Evolutionary conservation across 1,140 invertebrate genomes (phyloP).

Genomic region (Hypothenemus hampei): DNA sequence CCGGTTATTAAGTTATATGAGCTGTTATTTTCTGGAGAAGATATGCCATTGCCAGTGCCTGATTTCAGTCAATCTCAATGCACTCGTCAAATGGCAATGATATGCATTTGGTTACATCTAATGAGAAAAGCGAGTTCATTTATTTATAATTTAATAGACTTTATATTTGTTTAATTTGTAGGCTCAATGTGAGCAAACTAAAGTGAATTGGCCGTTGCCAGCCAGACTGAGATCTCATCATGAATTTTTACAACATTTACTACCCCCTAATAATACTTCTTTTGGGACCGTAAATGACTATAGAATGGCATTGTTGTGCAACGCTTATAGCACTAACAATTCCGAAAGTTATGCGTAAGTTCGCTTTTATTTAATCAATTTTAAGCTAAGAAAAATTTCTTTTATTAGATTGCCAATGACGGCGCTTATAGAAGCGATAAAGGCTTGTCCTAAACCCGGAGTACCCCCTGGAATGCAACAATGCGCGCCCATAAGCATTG

Average conservation of each 20-base stretch:
- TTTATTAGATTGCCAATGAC: conserved; percentile 40
- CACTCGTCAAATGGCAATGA: conserved; percentile 88
- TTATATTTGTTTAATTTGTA: not conserved
- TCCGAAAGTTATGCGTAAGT: conserved; percentile 60
- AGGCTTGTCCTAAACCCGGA: conserved; percentile 64
- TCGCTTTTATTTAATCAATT: conserved; percentile 25
- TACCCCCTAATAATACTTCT: conserved; percentile 62
- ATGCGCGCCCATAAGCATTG: conserved; percentile 85
- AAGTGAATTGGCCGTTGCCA: conserved; percentile 63
- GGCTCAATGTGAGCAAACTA: conserved; percentile 52
- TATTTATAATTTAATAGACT: not conserved
- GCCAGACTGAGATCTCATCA: conserved; percentile 78
- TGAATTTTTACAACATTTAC: conserved; percentile 81
- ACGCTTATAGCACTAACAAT: conserved; percentile 84
- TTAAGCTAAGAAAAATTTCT: not conserved
- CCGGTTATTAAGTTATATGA: conserved; percentile 90
- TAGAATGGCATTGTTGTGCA: conserved; percentile 85
- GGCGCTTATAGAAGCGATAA: conserved; percentile 76
- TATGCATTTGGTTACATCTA: conserved; percentile 95
- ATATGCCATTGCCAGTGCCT: conserved; percentile 81
- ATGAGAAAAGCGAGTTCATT: conserved; percentile 63
- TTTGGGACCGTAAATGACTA: conserved; percentile 76
- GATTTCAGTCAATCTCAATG: conserved; percentile 81
- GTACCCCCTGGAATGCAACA: conserved; percentile 51
- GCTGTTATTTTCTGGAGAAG: conserved; percentile 86